Conservation (phyloP, 2,797 vertebrate genomes). For the Percopsis omiscomaycus region DNA sequence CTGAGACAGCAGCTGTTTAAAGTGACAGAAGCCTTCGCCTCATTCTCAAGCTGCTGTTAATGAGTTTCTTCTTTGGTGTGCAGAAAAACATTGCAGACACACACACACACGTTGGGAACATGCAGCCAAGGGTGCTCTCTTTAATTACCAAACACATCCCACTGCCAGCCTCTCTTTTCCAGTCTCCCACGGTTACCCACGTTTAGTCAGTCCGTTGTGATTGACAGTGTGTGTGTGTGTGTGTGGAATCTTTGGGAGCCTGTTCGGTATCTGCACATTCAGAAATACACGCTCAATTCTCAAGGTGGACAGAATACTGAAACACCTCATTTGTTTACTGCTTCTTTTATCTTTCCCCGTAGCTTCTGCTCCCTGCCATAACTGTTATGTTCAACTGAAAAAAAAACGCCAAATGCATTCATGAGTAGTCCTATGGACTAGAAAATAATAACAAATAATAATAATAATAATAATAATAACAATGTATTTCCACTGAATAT, state of each 20-base stretch:
- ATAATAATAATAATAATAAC: too few relatives aligned
- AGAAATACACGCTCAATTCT: conserved; percentile 13
- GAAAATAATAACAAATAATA: too few relatives aligned
- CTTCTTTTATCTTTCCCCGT: not conserved
- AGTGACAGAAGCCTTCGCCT: conserved; percentile 34
- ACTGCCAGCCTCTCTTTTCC: conserved; percentile 43
- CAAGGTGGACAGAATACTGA: conserved; percentile 38
- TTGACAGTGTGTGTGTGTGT: conserved; percentile 2
- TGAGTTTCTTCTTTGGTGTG: conserved; percentile 58
- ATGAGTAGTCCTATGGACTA: too few relatives aligned
- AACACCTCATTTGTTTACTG: conserved; percentile 32
- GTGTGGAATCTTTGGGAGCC: not conserved
- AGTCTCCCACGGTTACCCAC: conserved; percentile 59
- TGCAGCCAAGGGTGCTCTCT: conserved; percentile 26
- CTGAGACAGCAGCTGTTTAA: conserved; percentile 71
- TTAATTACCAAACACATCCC: conserved; percentile 50
- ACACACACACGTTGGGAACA: conserved; percentile 52
- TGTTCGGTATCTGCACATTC: not conserved
- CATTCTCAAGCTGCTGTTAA: conserved; percentile 68
- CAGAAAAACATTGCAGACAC: conserved; percentile 40
- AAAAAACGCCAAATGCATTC: too few relatives aligned
- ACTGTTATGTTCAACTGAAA: too few relatives aligned
- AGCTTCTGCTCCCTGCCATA: too few relatives aligned
- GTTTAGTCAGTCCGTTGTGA: conserved; percentile 26
- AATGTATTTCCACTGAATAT: too few relatives aligned